Conservation (phyloP, 2,797 vertebrate species). For the Limosa lapponica region DNA sequence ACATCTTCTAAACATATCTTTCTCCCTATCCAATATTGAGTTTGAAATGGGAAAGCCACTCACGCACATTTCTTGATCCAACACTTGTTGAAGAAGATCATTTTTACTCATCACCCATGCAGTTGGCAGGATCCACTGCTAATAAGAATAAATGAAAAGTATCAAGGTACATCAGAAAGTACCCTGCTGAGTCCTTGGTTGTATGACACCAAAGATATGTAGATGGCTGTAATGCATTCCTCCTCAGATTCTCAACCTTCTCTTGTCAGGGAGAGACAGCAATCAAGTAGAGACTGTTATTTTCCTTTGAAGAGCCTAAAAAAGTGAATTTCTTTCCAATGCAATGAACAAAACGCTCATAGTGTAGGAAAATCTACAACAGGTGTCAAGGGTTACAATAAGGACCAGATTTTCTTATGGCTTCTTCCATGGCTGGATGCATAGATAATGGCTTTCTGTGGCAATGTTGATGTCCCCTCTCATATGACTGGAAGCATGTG, state of each 20-base stretch:
- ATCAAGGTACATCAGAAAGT: neutral
- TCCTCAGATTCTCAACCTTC: neutral
- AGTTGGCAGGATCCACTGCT: neutral
- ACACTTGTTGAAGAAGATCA: neutral
- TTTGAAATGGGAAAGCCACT: neutral
- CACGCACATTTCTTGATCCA: neutral
- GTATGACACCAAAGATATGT: neutral
- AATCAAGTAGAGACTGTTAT: neutral
- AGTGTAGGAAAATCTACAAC: neutral
- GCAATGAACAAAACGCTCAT: neutral
- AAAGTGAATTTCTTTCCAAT: neutral
- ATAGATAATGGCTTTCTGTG: neutral
- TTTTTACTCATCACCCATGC: neutral
- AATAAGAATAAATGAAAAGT: neutral
- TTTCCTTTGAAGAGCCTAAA: neutral
- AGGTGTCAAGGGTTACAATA: neutral
- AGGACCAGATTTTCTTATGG: neutral
- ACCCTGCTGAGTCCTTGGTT: neutral
- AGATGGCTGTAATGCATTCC: neutral
- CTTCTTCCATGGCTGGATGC: neutral
- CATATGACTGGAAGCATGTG: neutral
- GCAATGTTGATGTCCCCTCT: neutral
- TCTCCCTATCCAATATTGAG: fast-evolving
- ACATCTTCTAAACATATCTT: neutral
- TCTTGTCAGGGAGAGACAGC: neutral